phyloP scores from a whole-genome alignment of 2,797 vertebrate species.

The Helicolenus hilgendorfi region DNA sequence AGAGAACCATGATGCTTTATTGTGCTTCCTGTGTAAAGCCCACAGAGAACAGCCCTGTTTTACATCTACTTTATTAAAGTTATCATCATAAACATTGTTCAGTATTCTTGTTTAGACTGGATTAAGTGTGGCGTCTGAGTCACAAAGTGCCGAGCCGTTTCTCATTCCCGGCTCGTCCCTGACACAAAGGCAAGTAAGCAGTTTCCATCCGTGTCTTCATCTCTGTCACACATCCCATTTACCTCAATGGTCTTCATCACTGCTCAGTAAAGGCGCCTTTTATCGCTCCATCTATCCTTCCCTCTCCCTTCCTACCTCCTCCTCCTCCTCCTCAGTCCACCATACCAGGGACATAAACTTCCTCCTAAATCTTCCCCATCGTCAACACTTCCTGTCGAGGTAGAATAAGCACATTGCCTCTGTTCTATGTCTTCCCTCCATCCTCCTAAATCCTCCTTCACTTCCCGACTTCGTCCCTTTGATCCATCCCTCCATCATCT shows the following conservation, averaged over 20 bases:
- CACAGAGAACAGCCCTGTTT: neutral
- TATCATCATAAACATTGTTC: neutral
- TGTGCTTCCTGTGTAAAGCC: neutral
- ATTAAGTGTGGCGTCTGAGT: neutral
- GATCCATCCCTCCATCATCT: neutral
- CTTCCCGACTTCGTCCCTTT: neutral
- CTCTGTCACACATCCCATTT: neutral
- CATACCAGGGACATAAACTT: neutral
- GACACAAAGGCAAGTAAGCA: slow-evolving; percentile 13
- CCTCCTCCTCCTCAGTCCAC: neutral
- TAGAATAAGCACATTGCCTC: neutral
- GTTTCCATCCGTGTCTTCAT: neutral
- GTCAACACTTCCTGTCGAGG: neutral
- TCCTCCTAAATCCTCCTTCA: neutral
- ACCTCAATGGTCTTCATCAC: neutral
- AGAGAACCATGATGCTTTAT: neutral
- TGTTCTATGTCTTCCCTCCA: neutral
- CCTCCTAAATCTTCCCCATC: neutral
- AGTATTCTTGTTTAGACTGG: neutral
- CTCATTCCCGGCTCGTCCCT: neutral
- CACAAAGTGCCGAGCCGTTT: neutral
- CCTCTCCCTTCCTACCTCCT: neutral
- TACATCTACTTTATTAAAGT: neutral
- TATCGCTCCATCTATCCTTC: neutral
- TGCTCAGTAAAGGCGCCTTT: neutral